Evolutionary conservation across 2,113 vertebrate genomes (phyloP).

Genomic region (Psettodes erumei): DNA sequence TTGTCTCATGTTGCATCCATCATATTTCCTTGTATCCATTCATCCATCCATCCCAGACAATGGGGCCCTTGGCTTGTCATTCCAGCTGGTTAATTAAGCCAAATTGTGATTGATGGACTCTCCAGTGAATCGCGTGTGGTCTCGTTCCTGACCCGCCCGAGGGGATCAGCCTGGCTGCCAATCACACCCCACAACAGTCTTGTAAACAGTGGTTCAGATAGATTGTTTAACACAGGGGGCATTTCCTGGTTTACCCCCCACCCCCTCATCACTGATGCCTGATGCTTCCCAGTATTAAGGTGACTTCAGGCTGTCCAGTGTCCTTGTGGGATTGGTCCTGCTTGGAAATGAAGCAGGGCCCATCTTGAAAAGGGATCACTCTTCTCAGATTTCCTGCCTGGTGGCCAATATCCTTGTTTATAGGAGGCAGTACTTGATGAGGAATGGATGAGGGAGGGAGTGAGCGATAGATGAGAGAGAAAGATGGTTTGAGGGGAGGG

Average conservation of each 20-base stretch:
- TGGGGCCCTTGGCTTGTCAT: slow-evolving; percentile 44
- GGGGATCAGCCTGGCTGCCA: slow-evolving; percentile 64
- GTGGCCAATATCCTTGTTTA: slow-evolving; percentile 56
- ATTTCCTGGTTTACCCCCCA: neutral
- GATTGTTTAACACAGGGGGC: neutral
- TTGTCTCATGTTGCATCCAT: slow-evolving; percentile 47
- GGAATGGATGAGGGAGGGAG: slow-evolving; percentile 62
- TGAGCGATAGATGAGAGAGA: slow-evolving; percentile 44
- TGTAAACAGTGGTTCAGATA: neutral
- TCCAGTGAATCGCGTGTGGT: slow-evolving; percentile 54
- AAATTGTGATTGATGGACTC: slow-evolving; percentile 75
- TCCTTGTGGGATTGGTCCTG: slow-evolving; percentile 39
- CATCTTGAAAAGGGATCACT: slow-evolving; percentile 53
- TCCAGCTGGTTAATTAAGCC: slow-evolving; percentile 70
- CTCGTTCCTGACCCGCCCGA: slow-evolving; percentile 39
- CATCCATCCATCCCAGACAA: slow-evolving; percentile 46
- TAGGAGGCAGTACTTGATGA: slow-evolving; percentile 59
- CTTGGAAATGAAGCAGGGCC: slow-evolving; percentile 45
- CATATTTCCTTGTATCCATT: slow-evolving; percentile 49
- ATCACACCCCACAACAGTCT: slow-evolving; percentile 46
- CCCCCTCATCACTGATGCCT: too few species aligned
- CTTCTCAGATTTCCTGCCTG: slow-evolving; percentile 60
- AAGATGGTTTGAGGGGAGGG: slow-evolving; percentile 7
- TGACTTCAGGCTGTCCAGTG: slow-evolving; percentile 29
- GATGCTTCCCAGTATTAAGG: slow-evolving; percentile 5